phyloP scores from a whole-genome alignment of 2,113 vertebrate genomes.

The Himantopus leucocephalus region DNA sequence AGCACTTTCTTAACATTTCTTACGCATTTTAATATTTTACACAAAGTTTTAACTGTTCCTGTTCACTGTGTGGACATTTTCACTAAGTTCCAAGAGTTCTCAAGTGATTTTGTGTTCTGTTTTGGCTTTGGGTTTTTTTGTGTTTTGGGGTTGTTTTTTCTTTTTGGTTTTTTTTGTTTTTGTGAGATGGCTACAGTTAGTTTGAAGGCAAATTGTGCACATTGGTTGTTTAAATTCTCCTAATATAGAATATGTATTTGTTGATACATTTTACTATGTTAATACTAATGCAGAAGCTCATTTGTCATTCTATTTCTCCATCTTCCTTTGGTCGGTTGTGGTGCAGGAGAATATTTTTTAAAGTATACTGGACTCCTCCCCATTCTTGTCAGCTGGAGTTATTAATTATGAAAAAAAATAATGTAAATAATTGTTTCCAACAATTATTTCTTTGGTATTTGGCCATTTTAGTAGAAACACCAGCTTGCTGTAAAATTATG shows the following conservation, averaged over 20 bases:
- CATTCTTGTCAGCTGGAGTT: background rate
- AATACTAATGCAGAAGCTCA: background rate
- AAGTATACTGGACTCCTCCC: background rate
- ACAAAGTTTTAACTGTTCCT: background rate
- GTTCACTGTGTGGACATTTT: background rate
- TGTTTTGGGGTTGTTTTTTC: background rate
- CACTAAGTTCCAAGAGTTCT: background rate
- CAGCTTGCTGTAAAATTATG: background rate
- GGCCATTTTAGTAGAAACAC: background rate
- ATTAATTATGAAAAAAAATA: background rate
- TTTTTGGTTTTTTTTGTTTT: background rate
- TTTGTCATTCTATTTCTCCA: background rate
- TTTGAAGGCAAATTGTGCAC: background rate
- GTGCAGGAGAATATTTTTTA: background rate
- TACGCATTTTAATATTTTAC: background rate
- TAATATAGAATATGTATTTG: background rate
- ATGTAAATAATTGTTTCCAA: background rate
- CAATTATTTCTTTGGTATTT: background rate
- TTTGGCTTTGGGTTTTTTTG: accelerated
- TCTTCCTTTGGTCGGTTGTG: background rate
- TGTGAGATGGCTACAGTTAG: background rate
- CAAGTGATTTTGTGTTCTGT: background rate
- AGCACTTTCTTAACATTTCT: background rate
- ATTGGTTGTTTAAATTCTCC: background rate
- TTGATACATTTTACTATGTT: background rate